Evolutionary conservation across 2,113 vertebrate species (phyloP), one percentile per base, ranked within the genome.

Genomic region (Phalacrocorax pelagicus): DNA sequence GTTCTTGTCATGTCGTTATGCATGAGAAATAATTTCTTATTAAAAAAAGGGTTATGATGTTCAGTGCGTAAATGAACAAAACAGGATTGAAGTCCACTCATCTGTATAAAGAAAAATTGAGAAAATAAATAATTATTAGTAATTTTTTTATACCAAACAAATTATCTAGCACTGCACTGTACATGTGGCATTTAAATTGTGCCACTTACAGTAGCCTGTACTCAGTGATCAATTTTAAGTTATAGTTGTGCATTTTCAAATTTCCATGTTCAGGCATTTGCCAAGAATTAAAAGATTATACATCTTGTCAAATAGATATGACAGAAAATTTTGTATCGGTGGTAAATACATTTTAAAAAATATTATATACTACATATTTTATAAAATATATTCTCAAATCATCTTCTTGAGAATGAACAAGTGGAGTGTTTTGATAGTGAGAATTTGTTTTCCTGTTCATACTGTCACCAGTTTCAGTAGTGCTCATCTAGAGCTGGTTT

Each of bases 221-320:
- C n/a, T n/a, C n/a, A 51, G 20, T 58, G 58, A 8, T 71, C 1
- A 62, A 61, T 36, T 74, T 58, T 27, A 73, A 65, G 30, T 27
- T 73, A 12, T 22, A 51, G 27, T 51, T 38, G 1, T 51, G 5
- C 16, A 44, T 73, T 58, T 51, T 58, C 52, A 66, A 32, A 66
- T 59, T 30, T 51, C 26, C 3, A 8, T 0, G 0, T 36, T 26
- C 26, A 42, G 13, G 11, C 5, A 12, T 51, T 51, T 74, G 10
- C 4, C 52, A 51, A 58, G 15, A 65, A 57, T 51, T 44, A 38
- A 52, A 73, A 66, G 7, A 16, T 49, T 63, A 62, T 38, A 19
- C 8, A 16, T 42, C n/a, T 42, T 58, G 13, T 51, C n/a, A 67
- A 51, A 44, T 5, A 66, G 17, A 27, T 24, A 61, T 24, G 19